Evolutionary conservation across 2,888 invertebrate genomes (phyloP).

Genomic region (Drosophila tripunctata): DNA sequence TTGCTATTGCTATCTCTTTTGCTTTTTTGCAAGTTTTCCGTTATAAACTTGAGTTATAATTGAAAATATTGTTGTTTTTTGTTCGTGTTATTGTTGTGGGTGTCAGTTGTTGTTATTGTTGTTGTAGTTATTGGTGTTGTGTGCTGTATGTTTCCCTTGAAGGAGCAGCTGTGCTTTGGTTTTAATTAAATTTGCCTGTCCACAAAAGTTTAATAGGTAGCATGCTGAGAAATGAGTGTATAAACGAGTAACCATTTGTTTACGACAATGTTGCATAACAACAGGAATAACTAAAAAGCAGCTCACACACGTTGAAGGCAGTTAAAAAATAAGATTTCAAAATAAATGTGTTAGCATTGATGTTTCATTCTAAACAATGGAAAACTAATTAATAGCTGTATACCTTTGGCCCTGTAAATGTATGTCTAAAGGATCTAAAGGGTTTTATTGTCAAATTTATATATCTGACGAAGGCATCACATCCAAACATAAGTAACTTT

Average conservation of each 20-base stretch:
- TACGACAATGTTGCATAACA: conserved; percentile 38
- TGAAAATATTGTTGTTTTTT: conserved; percentile 69
- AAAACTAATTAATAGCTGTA: too few relatives aligned
- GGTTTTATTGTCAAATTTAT: too few relatives aligned
- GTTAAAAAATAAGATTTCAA: neutral
- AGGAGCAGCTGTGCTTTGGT: conserved; percentile 72
- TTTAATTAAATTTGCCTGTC: conserved; percentile 79
- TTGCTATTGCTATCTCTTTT: conserved; percentile 22
- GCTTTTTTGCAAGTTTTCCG: conserved; percentile 53
- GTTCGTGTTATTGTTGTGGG: conserved; percentile 22
- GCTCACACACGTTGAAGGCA: neutral
- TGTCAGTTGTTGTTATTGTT: conserved; percentile 34
- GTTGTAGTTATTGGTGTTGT: conserved; percentile 27
- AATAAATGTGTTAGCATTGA: neutral
- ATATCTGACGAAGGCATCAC: too few relatives aligned
- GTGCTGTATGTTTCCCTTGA: conserved; percentile 27
- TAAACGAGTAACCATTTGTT: conserved; percentile 69
- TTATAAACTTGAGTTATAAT: conserved; percentile 77
- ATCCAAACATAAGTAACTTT: too few relatives aligned
- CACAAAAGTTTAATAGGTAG: conserved; percentile 78
- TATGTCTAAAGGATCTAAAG: too few relatives aligned
- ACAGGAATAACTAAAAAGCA: conserved; percentile 1
- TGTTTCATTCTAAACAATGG: too few relatives aligned
- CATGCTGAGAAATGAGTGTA: conserved; percentile 73
- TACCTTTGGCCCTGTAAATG: too few relatives aligned